phyloP scores from a whole-genome alignment of 1,140 invertebrate genomes.

The Eulimnadia texana region DNA sequence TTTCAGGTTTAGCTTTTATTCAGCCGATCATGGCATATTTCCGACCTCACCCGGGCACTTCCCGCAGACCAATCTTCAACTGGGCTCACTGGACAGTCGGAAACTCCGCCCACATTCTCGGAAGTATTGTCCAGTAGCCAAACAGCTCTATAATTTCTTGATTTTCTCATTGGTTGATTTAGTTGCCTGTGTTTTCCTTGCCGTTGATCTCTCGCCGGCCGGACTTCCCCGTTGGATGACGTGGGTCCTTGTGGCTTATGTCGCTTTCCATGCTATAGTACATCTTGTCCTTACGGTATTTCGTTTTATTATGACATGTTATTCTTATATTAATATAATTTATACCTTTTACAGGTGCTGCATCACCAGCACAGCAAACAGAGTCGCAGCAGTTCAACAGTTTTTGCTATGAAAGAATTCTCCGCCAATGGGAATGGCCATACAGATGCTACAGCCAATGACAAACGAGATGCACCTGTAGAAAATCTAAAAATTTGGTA shows the following conservation, averaged over 20 bases:
- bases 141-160: slow-evolving; percentile 28
- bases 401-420: background rate
- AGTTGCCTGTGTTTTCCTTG: slow-evolving; percentile 89
- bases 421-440: background rate
- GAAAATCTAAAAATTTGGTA: background rate
- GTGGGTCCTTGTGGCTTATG: slow-evolving; percentile 73
- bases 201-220: slow-evolving; percentile 68
- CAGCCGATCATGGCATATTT: slow-evolving; percentile 74
- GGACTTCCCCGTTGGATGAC: slow-evolving; percentile 61
- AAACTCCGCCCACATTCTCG: slow-evolving; percentile 79
- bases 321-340: background rate
- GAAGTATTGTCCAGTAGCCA: too few species aligned
- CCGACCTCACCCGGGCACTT: slow-evolving; percentile 65
- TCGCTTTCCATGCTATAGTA: slow-evolving; percentile 71
- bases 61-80: slow-evolving; percentile 73
- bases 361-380: background rate
- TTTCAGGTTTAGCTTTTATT: slow-evolving; percentile 52
- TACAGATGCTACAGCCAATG: background rate
- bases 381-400: background rate
- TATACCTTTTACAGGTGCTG: background rate
- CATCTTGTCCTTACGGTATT: slow-evolving; percentile 74
- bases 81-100: slow-evolving; percentile 88
- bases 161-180: slow-evolving; percentile 29
- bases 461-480: background rate
- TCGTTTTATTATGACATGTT: slow-evolving; percentile 22